phyloP scores from a whole-genome alignment of 2,888 invertebrate species.

The Himalopsyche kuldschensis region DNA sequence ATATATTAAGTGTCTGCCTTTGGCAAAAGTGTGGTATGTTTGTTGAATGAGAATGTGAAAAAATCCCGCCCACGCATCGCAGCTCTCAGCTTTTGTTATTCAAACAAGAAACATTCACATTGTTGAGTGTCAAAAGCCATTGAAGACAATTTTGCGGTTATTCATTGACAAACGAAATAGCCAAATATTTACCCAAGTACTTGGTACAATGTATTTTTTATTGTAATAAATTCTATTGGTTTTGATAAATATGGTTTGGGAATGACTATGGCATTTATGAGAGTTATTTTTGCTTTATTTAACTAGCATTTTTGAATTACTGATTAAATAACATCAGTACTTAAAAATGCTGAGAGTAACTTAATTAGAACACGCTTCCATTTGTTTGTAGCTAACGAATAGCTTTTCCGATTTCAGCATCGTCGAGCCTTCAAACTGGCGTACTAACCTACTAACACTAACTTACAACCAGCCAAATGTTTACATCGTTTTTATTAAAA shows the following conservation, averaged over 20 bases:
- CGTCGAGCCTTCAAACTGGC: too few species aligned
- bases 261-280: background rate
- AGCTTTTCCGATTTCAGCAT: too few species aligned
- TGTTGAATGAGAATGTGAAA: background rate
- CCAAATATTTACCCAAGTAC: constrained; percentile 37
- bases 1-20: background rate
- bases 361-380: too few species aligned
- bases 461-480: too few species aligned
- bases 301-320: too few species aligned
- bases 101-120: constrained; percentile 10
- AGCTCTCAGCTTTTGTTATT: constrained; percentile 6
- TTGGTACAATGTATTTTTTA: constrained; percentile 7
- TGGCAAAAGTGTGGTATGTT: background rate
- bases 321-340: too few species aligned
- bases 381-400: too few species aligned
- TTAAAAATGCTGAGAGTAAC: too few species aligned
- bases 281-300: too few species aligned
- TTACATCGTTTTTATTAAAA: too few species aligned
- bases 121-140: constrained; percentile 26
- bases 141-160: constrained; percentile 34
- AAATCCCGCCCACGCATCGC: constrained; percentile 22
- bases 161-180: constrained; percentile 23
- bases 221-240: background rate
- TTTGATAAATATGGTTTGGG: background rate
- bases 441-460: too few species aligned